Percentiles rank a stretch among this genome's conserved stretches.
phyloP scores from a whole-genome alignment of 2,113 vertebrate genomes.

The Podarcis raffonei region DNA sequence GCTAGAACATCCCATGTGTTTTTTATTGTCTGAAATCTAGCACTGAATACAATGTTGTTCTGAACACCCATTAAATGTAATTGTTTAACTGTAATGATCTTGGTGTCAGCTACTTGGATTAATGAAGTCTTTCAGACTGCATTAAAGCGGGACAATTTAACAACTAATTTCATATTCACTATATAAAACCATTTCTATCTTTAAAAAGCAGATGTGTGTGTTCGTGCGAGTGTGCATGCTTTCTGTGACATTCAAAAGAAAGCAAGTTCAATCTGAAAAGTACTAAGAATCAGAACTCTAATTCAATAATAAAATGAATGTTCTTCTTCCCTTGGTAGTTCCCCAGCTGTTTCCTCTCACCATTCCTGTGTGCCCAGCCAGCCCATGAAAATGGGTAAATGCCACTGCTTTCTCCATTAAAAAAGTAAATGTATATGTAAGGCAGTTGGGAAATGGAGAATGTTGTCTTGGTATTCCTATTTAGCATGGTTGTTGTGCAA shows the following conservation, averaged over 20 bases:
- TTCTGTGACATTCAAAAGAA: conserved; percentile 12
- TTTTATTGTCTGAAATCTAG: neutral
- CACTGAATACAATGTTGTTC: conserved; percentile 31
- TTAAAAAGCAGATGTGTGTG: conserved; percentile 1
- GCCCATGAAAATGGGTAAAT: no score
- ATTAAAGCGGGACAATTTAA: conserved; percentile 41
- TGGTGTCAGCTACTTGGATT: conserved; percentile 47
- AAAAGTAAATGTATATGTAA: neutral
- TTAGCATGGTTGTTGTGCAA: neutral
- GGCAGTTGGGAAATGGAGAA: no score
- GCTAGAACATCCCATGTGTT: neutral
- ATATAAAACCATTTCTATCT: conserved; percentile 16
- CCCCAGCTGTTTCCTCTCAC: neutral
- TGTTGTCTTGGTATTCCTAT: neutral
- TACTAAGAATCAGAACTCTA: neutral
- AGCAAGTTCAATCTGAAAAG: neutral
- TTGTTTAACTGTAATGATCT: conserved; percentile 48
- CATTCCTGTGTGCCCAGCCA: no score
- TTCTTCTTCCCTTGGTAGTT: neutral
- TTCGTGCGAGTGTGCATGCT: neutral
- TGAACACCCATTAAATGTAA: conserved; percentile 20
- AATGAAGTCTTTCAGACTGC: conserved; percentile 44
- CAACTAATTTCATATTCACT: conserved; percentile 30
- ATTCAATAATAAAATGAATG: conserved; percentile 26
- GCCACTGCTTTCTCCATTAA: neutral